Conservation (phyloP, 2,888 invertebrate genomes). For the Lomographa bimaculata region DNA sequence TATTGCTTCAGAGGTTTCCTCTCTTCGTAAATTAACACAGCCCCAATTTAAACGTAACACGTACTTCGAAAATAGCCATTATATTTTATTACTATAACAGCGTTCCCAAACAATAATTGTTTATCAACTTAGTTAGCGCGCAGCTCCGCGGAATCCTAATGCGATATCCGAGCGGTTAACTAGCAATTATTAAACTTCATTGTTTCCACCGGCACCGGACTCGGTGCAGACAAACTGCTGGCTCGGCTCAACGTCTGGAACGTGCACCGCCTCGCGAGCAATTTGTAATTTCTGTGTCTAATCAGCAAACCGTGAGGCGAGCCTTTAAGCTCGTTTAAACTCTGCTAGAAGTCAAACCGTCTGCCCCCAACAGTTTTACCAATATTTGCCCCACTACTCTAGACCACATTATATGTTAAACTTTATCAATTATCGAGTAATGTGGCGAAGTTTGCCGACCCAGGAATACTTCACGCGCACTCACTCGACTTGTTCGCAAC, state of each 20-base stretch:
- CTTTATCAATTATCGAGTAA: constrained; percentile 78
- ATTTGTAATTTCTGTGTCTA: constrained; percentile 54
- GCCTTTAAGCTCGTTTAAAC: constrained; percentile 53
- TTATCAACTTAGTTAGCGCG: constrained; percentile 5
- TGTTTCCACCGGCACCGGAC: constrained; percentile 15
- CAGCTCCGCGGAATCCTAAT: constrained; percentile 12
- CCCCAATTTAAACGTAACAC: too few species aligned
- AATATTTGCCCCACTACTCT: constrained; percentile 55
- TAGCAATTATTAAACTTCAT: constrained; percentile 25
- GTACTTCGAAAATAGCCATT: background rate
- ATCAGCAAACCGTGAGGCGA: constrained; percentile 55
- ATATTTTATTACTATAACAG: background rate
- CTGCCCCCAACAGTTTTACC: constrained; percentile 60
- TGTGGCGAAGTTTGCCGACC: constrained; percentile 58
- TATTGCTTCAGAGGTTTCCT: too few species aligned
- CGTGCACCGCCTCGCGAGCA: constrained; percentile 35
- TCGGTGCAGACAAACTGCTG: constrained; percentile 24
- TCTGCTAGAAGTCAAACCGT: constrained; percentile 42
- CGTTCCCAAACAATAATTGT: constrained; percentile 9
- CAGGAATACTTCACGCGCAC: constrained; percentile 58
- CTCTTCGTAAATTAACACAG: too few species aligned
- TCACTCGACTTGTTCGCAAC: constrained; percentile 47
- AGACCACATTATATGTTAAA: constrained; percentile 55
- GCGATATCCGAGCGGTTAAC: constrained; percentile 17
- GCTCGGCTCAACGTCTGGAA: constrained; percentile 21